Evolutionary conservation across 1,140 invertebrate species (phyloP), one percentile per base, ranked within the genome.

Genomic region (Phymorhynchus buccinoides): DNA sequence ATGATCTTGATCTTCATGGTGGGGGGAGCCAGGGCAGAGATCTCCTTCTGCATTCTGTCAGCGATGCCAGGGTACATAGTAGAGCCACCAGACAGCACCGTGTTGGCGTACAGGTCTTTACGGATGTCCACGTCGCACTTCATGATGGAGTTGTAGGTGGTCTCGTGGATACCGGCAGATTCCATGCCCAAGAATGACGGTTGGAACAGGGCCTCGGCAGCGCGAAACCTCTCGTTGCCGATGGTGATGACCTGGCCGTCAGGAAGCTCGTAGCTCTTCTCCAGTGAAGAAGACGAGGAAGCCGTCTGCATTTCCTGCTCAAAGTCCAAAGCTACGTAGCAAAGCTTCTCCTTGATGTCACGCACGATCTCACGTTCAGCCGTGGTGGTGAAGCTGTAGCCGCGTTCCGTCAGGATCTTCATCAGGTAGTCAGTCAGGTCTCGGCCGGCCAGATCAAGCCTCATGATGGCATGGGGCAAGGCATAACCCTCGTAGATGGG

Each of bases 291-390:
- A 39, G 91, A 92, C 32, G 90, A 90, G 73, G 97, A 96, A 87
- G 97, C 97, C 86, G 97, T 97, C 90, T 96, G 96, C 97, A 98
- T 98, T 94, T 98, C 97, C 94, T 97, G 96, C 94, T 98, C 97
- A 68, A 91, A 91, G 82, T 98, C 97, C 42, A 98, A 94, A 78
- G 97, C 97, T 79, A 98, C 96, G 92, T 97, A 97, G 95, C 97
- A 97, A 79, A 97, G 94, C 93, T 97, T 98, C 93, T 97, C 97
- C 94, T 97, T 94, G 84, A 91, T 90, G 82, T 91, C 89, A 83
- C 90, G 82, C 3, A 91, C 90, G 75, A 91, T 91, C 85, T 91
- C 90, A 85, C 89, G 75, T 78, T 90, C 90, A 30, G 89, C 90
- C 37, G 94, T 98, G 90, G 97, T 99, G 90, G 97, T 88, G 77